Base-by-base conservation (phyloP, 2,797 vertebrate species). In the Xenopus petersii region DNA sequence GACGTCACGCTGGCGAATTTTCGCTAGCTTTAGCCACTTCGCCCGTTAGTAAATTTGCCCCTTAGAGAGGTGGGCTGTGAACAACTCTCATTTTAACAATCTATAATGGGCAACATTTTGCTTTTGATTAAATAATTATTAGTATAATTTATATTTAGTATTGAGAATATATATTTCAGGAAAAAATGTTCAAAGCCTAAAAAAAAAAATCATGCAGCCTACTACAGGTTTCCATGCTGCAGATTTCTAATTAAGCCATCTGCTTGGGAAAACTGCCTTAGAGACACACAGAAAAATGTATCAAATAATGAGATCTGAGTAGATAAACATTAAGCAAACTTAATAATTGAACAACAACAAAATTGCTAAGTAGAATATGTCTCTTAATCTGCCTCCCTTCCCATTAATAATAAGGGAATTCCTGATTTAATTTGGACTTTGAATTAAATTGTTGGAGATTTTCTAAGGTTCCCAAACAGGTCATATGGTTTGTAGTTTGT, bases 201-300 rank as follows among this genome's bases (percentile, higher is more conserved):
- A n/a, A 5, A 36, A 6, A 36, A 36, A 36, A 36, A 5, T 6
- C 36, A 36, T 74, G 62, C 55, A 73, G 36, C 62, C 46, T 71
- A 33, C 21, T 30, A 13, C 26, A 51, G 73, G 11, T 64, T 60
- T 21, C 56, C 42, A 74, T 62, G 56, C 58, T 48, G 54, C 16
- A 67, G 16, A 59, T 66, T 47, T 74, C 56, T 62, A 74, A 67
- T 74, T 68, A 62, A 62, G 51, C 73, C 56, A 68, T 67, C 65
- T 46, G 13, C 60, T 51, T 26, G 42, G 49, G 21, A 61, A 59
- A 47, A 15, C 54, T 56, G 54, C 33, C 62, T 64, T 11, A 51
- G 33, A 54, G 47, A 51, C 10, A 67, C 49, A 24, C 11, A 7
- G 46, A 48, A 67, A 69, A 30, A 58, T 69, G 33, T 42, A 68